phyloP scores from a whole-genome alignment of 2,113 vertebrate genomes.

The Polyodon spathula region DNA sequence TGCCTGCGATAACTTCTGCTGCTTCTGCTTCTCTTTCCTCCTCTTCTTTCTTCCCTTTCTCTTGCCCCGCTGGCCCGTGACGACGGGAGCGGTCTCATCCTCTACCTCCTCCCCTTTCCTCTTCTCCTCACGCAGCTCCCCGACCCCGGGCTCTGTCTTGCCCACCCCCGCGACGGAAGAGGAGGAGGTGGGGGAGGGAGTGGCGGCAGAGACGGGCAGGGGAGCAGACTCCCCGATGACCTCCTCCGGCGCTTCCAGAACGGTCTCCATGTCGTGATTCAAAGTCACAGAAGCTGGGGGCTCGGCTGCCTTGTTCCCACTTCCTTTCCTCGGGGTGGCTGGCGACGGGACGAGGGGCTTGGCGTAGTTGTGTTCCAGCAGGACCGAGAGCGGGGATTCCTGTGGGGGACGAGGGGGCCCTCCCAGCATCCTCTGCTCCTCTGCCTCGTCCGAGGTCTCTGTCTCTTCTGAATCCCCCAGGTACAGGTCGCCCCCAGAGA shows the following conservation, averaged over 20 bases:
- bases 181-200: slow-evolving; percentile 24
- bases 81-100: not conserved
- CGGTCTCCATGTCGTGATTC: slow-evolving; percentile 19
- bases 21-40: slow-evolving; percentile 54
- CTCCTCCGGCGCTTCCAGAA: slow-evolving; percentile 51
- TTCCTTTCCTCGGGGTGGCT: slow-evolving; percentile 19
- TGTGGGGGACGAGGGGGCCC: slow-evolving; percentile 27
- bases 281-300: not conserved
- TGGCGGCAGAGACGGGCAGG: slow-evolving; percentile 9
- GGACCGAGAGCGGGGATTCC: slow-evolving; percentile 25
- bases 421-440: slow-evolving; percentile 55
- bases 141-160: slow-evolving; percentile 24
- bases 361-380: slow-evolving; percentile 79
- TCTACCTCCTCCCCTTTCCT: slow-evolving; percentile 36
- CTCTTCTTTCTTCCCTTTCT: slow-evolving; percentile 44
- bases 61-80: slow-evolving; percentile 29
- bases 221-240: not conserved
- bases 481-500: too few relatives aligned
- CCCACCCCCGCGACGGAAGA: slow-evolving; percentile 54
- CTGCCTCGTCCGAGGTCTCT: slow-evolving; percentile 67
- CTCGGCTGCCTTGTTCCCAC: slow-evolving; percentile 8
- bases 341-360: slow-evolving; percentile 41
- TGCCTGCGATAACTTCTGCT: slow-evolving; percentile 35
- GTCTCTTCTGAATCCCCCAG: slow-evolving; percentile 62
- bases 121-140: slow-evolving; percentile 51